Evolutionary conservation across 2,113 vertebrate species (phyloP).

Genomic region (Mesitornis unicolor): DNA sequence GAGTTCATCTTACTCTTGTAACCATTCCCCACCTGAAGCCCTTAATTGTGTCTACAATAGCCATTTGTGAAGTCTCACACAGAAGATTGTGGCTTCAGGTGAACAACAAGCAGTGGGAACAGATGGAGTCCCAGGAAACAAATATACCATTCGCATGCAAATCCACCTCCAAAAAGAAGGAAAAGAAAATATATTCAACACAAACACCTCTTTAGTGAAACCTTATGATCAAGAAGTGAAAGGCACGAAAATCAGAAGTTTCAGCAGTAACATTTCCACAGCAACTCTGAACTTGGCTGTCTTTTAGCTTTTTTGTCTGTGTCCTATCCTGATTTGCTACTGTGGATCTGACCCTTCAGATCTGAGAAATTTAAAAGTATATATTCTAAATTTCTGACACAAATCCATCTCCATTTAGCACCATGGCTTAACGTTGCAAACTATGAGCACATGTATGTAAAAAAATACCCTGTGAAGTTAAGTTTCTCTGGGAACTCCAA

Average conservation of each 20-base stretch:
- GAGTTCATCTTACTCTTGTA: neutral
- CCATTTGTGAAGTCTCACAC: neutral
- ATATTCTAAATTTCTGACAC: neutral
- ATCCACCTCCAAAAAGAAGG: neutral
- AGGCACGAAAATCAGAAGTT: neutral
- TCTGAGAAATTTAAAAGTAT: neutral
- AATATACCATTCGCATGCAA: neutral
- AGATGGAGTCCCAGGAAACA: neutral
- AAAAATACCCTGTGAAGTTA: rapidly evolving
- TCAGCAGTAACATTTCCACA: neutral
- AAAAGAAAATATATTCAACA: neutral
- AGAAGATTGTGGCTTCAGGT: neutral
- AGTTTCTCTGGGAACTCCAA: neutral
- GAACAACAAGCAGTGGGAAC: neutral
- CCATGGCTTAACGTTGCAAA: neutral
- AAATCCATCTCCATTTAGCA: neutral
- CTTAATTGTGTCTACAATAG: neutral
- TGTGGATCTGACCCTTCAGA: neutral
- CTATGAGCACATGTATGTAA: neutral
- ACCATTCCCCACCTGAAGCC: neutral
- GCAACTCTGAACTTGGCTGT: neutral
- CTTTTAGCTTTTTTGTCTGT: neutral
- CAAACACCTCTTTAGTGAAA: neutral
- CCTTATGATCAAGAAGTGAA: neutral
- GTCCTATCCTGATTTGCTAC: neutral